These are phyloP conservation scores for Phrynosoma blainvillii DNA, from an alignment of 2,113 vertebrate species.

Conservation along the genomic window DNA sequence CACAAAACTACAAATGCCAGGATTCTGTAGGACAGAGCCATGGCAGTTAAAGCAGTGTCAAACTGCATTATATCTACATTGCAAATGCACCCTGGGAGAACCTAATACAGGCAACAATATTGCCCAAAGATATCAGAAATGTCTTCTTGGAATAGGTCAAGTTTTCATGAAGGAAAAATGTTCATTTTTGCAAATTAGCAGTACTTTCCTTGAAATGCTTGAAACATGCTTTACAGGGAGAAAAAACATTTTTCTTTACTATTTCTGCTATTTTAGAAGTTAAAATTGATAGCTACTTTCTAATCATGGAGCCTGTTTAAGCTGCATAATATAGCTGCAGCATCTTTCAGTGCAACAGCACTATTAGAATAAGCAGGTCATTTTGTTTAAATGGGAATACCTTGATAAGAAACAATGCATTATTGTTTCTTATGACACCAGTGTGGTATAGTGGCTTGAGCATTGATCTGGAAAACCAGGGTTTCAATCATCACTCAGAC, in stretches of 20 bases:
- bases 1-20: too few species aligned
- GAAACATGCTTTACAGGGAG: background rate
- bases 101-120: background rate
- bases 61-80: too few species aligned
- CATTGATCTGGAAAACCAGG: too few species aligned
- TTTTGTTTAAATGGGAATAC: background rate
- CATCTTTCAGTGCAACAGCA: too few species aligned
- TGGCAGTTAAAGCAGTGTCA: too few species aligned
- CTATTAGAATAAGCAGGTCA: background rate
- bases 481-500: too few species aligned
- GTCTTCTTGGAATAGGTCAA: background rate
- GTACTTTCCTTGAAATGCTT: background rate
- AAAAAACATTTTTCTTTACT: background rate
- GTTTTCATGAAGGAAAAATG: background rate
- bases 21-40: too few species aligned
- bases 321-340: background rate
- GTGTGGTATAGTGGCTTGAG: too few species aligned
- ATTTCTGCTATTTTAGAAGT: background rate
- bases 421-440: too few species aligned
- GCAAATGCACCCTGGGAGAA: background rate
- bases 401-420: background rate
- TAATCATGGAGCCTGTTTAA: background rate
- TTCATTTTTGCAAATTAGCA: background rate
- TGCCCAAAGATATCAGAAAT: background rate
- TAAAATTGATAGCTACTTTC: background rate